Base-by-base conservation (phyloP, 2,113 vertebrate genomes). In the Macquaria ambigua region DNA sequence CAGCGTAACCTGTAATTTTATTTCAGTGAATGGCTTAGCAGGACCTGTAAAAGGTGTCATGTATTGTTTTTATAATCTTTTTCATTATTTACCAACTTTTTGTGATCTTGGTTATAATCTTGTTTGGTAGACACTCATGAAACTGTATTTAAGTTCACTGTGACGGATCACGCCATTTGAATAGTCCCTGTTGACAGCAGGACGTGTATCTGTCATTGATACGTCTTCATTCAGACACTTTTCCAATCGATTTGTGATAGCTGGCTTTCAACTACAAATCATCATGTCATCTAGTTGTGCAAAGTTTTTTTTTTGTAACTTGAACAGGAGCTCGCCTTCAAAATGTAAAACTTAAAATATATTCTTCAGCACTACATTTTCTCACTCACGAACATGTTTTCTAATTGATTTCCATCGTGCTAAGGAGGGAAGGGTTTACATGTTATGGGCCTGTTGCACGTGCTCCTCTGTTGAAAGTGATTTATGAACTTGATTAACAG, bases 171-270 rank as follows among this genome's bases (percentile, higher is more conserved):
- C 55, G 48, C 64, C 64, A 15, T 70, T 64, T 74, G 75, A 69
- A 52, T 10, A 34, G 75, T 66, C 94, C 94, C 91, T 93, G 93
- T 93, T 96, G 93, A 81, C 96, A 96, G 96, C 96, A 71, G 95
- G 96, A 94, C 96, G 55, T 85, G 95, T 86, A 95, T 95, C 96
- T 97, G 96, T 96, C 96, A 97, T 96, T 93, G 93, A 97, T 95
- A 96, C 82, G 94, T 97, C 96, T 97, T 95, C 92, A 97, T 97
- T 95, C 93, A 92, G 90, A 95, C 91, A 95, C 93, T 85, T 94
- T 94, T 91, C 87, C 75, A 93, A 96, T 96, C 93, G 94, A 95
- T 96, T 95, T 90, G 74, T 95, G 95, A 94, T 93, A 90, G 76
- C 70, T 79, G 68, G 28, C 11, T 18, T 53, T 53, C 61, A 28